Conservation (phyloP, 2,888 invertebrate species). For the Ormyrus nitidulus region DNA sequence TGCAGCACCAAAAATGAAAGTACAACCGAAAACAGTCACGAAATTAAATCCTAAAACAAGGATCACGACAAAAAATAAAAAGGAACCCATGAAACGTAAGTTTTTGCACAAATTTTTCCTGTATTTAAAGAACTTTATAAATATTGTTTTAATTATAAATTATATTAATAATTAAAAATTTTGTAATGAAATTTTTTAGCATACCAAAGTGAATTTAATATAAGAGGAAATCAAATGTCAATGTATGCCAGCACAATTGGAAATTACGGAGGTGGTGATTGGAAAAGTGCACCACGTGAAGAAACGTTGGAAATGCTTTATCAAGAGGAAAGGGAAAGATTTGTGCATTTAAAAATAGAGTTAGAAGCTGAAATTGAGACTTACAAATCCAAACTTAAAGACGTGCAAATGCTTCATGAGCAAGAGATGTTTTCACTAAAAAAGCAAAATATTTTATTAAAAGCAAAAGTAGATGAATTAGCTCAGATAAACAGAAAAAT, state of each 20-base stretch:
- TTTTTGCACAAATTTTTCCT: slow-evolving; percentile 48
- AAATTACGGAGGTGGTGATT: slow-evolving; percentile 50
- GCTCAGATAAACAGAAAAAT: slow-evolving; percentile 62
- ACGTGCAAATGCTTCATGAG: slow-evolving; percentile 69
- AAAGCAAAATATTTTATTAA: slow-evolving; percentile 71
- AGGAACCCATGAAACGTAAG: slow-evolving; percentile 60
- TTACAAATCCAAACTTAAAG: slow-evolving; percentile 70
- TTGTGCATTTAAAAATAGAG: slow-evolving; percentile 67
- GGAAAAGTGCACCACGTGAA: slow-evolving; percentile 15
- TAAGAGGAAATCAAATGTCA: slow-evolving; percentile 52
- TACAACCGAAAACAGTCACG: slow-evolving; percentile 60
- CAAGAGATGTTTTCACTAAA: slow-evolving; percentile 70
- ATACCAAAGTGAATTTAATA: slow-evolving; percentile 48
- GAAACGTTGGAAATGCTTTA: slow-evolving; percentile 61
- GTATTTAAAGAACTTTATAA: background rate
- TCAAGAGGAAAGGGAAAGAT: slow-evolving; percentile 70
- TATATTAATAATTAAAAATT: background rate
- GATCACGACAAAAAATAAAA: slow-evolving; percentile 58
- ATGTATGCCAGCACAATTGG: slow-evolving; percentile 35
- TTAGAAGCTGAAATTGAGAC: slow-evolving; percentile 68
- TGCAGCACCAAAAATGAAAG: slow-evolving; percentile 58
- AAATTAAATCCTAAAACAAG: slow-evolving; percentile 59
- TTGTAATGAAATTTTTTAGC: slow-evolving; percentile 21
- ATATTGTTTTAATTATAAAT: background rate
- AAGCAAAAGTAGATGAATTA: slow-evolving; percentile 69